Conservation (phyloP, 2,888 invertebrate species). For the Melieria crassipennis region DNA sequence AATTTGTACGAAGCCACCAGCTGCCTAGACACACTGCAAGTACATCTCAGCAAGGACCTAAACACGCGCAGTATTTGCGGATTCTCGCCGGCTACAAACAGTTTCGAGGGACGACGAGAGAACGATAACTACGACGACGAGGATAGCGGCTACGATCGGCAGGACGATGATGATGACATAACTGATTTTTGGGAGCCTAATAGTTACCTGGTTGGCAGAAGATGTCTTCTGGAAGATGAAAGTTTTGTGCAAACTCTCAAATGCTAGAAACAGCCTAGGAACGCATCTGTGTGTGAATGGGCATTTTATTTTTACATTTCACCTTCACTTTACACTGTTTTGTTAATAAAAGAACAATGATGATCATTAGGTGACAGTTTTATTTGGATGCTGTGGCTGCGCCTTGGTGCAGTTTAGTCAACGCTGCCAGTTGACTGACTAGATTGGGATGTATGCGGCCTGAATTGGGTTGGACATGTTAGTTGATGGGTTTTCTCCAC, state of each 20-base stretch:
- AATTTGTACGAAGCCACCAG: slow-evolving; percentile 60
- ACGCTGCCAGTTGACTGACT: no score
- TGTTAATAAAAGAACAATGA: no score
- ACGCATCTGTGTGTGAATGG: no score
- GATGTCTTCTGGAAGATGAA: slow-evolving; percentile 63
- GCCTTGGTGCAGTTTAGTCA: no score
- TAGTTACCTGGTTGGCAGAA: slow-evolving; percentile 59
- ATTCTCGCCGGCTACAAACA: slow-evolving; percentile 42
- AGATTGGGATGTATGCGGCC: no score
- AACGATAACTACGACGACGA: slow-evolving; percentile 36
- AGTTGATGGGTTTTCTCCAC: no score
- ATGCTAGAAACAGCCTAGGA: slow-evolving; percentile 39
- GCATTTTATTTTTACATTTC: no score
- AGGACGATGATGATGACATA: slow-evolving; percentile 51
- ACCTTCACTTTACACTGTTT: no score
- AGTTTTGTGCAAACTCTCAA: slow-evolving; percentile 53
- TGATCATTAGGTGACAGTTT: no score
- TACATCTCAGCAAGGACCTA: slow-evolving; percentile 18
- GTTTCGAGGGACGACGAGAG: slow-evolving; percentile 31
- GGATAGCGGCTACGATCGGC: slow-evolving; percentile 32
- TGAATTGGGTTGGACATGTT: no score
- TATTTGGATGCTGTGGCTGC: no score
- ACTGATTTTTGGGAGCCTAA: slow-evolving; percentile 63
- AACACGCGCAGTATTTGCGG: slow-evolving; percentile 41
- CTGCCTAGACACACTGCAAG: slow-evolving; percentile 49